Conservation (phyloP, 1,140 invertebrate species). For the Amphibalanus amphitrite region DNA sequence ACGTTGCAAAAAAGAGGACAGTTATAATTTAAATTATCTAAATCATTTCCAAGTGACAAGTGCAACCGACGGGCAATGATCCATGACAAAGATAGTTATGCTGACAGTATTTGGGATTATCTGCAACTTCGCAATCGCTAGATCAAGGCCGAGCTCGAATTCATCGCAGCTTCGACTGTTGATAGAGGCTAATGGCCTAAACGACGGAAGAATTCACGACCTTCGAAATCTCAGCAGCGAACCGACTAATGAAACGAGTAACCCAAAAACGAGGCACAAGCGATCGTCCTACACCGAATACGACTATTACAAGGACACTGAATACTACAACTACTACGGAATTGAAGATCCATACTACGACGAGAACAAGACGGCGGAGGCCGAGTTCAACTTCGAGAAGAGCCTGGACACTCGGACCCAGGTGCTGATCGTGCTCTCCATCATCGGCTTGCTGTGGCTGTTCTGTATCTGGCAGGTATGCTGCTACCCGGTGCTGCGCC, state of each 20-base stretch:
- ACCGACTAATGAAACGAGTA: background rate
- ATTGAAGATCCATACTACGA: background rate
- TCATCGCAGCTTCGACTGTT: background rate
- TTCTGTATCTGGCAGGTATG: background rate
- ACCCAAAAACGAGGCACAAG: background rate
- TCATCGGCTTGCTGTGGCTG: background rate
- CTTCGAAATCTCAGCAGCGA: background rate
- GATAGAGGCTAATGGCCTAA: background rate
- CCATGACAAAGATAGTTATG: background rate
- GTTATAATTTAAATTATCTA: too few species aligned
- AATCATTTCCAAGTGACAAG: background rate
- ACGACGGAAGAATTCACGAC: background rate
- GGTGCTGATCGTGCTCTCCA: background rate
- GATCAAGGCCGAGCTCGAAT: background rate
- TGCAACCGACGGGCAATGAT: background rate
- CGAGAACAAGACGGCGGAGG: background rate
- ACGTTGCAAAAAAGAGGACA: background rate
- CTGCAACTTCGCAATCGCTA: background rate
- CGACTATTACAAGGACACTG: background rate
- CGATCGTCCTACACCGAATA: background rate
- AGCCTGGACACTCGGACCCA: background rate
- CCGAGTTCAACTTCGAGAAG: background rate
- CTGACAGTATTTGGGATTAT: background rate
- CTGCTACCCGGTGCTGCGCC: background rate
- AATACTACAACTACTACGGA: conserved; percentile 2